Conservation (phyloP, 2,797 vertebrate genomes). For the Trematomus bernacchii region DNA sequence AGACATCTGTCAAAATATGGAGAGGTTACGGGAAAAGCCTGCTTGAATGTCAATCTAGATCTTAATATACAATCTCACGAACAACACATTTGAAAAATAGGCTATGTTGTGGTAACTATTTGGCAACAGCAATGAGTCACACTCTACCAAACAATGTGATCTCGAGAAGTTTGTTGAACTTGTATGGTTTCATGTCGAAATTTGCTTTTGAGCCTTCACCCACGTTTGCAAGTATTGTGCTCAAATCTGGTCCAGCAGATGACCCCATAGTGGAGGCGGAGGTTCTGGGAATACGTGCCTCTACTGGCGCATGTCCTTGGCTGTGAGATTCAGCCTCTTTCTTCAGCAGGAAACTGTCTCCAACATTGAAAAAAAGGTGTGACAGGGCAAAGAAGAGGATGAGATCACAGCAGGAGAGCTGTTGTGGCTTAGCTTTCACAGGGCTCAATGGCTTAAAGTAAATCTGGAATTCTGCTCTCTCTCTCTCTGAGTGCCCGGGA, state of each 20-base stretch:
- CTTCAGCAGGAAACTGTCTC: slow-evolving; percentile 51
- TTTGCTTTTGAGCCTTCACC: not conserved
- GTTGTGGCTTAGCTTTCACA: slow-evolving; percentile 75
- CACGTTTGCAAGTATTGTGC: slow-evolving; percentile 2
- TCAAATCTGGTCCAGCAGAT: slow-evolving; percentile 39
- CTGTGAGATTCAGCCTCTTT: slow-evolving; percentile 43
- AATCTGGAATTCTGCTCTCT: slow-evolving; percentile 73
- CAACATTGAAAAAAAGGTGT: slow-evolving; percentile 30
- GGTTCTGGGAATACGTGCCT: slow-evolving; percentile 69
- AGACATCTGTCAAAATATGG: slow-evolving; percentile 61
- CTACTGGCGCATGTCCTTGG: slow-evolving; percentile 63
- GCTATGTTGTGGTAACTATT: not conserved
- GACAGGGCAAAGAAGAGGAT: slow-evolving; percentile 66
- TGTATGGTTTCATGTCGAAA: not conserved
- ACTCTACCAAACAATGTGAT: not conserved
- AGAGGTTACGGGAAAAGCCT: not conserved
- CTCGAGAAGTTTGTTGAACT: slow-evolving; percentile 9
- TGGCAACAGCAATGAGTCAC: slow-evolving; percentile 6
- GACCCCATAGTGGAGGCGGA: slow-evolving; percentile 47
- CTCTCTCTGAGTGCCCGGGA: slow-evolving; percentile 60
- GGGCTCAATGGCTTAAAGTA: slow-evolving; percentile 73
- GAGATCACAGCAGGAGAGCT: slow-evolving; percentile 76
- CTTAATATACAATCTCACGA: not conserved
- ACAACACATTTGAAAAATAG: not conserved
- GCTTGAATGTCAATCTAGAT: not conserved